Evolutionary conservation across 2,888 invertebrate species (phyloP), one percentile per base, ranked within the genome.

Genomic region (Ectemnius lituratus): DNA sequence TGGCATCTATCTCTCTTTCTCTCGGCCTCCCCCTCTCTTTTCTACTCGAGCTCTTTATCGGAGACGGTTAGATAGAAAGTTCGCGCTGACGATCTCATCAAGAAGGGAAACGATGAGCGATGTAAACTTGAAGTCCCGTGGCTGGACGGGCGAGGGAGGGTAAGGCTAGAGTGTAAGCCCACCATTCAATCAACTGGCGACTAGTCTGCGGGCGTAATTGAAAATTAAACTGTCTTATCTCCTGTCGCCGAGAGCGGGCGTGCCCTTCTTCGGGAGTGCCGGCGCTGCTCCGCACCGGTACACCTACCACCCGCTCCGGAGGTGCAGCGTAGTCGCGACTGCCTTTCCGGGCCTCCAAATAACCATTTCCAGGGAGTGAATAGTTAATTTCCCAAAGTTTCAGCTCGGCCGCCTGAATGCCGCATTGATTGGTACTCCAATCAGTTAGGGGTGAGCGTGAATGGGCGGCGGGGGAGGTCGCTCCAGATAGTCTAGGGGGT

Each of bases 331-430:
- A 72, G 76, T 75, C 81, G 78, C 83, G 81, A 76, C 82, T 82
- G 82, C 85, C 79, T 85, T 88, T 88, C 85, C 86, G 86, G 85
- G 79, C 85, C 80, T 84, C 84, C 86, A 86, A 88, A 89, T 87
- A 88, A 88, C 88, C 89, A 89, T 90, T 89, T 90, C 87, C 88
- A 87, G 84, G 73, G 84, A 88, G 86, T 88, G 90, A 90, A 90
- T 90, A 88, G 89, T 89, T 89, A 90, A 90, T 90, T 90, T 90
- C 90, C 89, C 88, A 89, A 90, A 90, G 90, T 90, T 90, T 89
- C 88, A 86, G 87, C 86, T 82, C 82, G 82, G 86, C 85, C 84
- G 84, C 84, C 88, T 90, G 89, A 90, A 89, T 90, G 89, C 87
- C 85, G 85, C 89, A 90, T 90, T 90, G 90, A 90, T 90, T 90